phyloP scores from a whole-genome alignment of 2,888 invertebrate species.

The Melanophora roralis region DNA sequence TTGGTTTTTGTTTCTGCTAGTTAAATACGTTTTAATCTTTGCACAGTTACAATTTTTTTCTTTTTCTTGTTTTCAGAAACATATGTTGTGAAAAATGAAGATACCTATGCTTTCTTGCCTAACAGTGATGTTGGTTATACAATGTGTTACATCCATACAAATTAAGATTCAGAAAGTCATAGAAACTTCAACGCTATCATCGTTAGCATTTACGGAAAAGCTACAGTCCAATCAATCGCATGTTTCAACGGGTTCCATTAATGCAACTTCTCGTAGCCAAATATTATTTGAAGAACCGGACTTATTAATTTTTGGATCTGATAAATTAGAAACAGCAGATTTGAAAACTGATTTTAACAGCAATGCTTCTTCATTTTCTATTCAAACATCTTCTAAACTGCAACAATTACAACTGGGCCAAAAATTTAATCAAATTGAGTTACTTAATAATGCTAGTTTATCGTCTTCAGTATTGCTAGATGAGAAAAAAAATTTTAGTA shows the following conservation, averaged over 20 bases:
- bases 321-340: constrained; percentile 46
- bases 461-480: background rate
- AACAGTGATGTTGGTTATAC: constrained; percentile 52
- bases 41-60: background rate
- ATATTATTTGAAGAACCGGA: constrained; percentile 23
- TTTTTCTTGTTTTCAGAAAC: constrained; percentile 24
- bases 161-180: constrained; percentile 41
- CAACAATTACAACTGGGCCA: constrained; percentile 26
- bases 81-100: constrained; percentile 54
- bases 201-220: constrained; percentile 31
- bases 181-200: constrained; percentile 41
- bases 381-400: constrained; percentile 18
- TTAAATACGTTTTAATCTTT: too few species aligned
- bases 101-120: constrained; percentile 41
- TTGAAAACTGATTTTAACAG: constrained; percentile 44
- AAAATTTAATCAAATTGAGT: constrained; percentile 23
- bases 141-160: constrained; percentile 51
- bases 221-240: constrained; percentile 27
- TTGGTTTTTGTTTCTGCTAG: too few species aligned
- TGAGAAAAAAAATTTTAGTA: constrained; percentile 68
- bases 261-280: constrained; percentile 17
- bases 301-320: constrained; percentile 20
- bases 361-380: constrained; percentile 32
- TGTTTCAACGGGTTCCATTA: constrained; percentile 9
- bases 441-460: constrained; percentile 1